Evolutionary conservation across 2,113 vertebrate genomes (phyloP).

Genomic region (Poeciliopsis occidentalis): DNA sequence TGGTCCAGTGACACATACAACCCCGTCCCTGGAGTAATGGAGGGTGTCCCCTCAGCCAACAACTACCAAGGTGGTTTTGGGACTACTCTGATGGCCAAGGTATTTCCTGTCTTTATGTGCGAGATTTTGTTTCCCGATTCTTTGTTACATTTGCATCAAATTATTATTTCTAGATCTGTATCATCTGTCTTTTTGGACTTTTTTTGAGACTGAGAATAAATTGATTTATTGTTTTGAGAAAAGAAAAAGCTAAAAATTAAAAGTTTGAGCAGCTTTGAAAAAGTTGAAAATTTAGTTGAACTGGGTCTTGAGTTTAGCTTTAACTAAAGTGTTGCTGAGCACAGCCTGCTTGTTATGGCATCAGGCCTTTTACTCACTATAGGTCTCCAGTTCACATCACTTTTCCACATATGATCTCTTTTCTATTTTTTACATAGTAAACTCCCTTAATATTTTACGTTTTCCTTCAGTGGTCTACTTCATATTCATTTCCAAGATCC

Average conservation of each 20-base stretch:
- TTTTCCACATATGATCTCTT: neutral
- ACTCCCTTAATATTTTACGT: no score
- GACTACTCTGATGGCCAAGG: constrained; percentile 95
- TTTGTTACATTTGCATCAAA: no score
- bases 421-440: no score
- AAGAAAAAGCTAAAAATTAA: neutral
- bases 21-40: constrained; percentile 98
- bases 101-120: no score
- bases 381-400: neutral
- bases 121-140: no score
- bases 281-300: neutral
- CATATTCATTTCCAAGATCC: no score
- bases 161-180: neutral
- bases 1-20: constrained; percentile 99
- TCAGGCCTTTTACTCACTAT: neutral
- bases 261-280: no score
- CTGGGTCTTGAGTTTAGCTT: neutral
- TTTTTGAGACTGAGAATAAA: neutral
- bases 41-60: constrained; percentile 95
- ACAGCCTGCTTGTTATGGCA: neutral
- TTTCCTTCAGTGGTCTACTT: no score
- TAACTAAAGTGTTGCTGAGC: neutral
- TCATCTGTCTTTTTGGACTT: neutral
- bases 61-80: constrained; percentile 97
- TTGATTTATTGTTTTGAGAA: neutral